Evolutionary conservation across 2,888 invertebrate genomes (phyloP).

Genomic region (Apomyelois bistriatella): DNA sequence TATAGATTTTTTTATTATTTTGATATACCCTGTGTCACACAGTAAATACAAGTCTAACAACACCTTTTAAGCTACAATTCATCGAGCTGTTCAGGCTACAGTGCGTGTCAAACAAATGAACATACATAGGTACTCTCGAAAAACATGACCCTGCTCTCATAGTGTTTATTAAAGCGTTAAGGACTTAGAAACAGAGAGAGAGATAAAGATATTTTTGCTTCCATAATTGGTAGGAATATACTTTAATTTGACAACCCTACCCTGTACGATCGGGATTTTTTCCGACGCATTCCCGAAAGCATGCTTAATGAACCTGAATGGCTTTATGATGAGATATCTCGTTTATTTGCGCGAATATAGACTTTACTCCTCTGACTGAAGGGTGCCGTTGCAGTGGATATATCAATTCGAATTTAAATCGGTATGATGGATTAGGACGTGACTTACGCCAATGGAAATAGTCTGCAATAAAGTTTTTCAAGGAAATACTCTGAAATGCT

Average conservation of each 20-base stretch:
- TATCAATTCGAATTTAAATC: slow-evolving; percentile 10
- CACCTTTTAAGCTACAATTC: too few species aligned
- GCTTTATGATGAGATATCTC: slow-evolving; percentile 45
- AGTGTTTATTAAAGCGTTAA: too few species aligned
- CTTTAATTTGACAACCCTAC: slow-evolving; percentile 9
- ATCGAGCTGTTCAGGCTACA: too few species aligned
- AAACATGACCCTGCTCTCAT: too few species aligned
- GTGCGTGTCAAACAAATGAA: too few species aligned
- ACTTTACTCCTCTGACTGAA: slow-evolving; percentile 21
- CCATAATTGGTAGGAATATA: too few species aligned
- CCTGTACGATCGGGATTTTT: slow-evolving; percentile 28
- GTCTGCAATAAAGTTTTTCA: background rate
- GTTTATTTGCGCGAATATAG: slow-evolving; percentile 26
- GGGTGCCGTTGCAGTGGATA: background rate
- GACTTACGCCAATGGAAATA: slow-evolving; percentile 12
- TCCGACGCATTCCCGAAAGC: slow-evolving; percentile 31
- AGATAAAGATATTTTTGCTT: too few species aligned
- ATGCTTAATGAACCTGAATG: slow-evolving; percentile 46
- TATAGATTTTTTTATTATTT: too few species aligned
- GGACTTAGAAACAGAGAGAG: too few species aligned
- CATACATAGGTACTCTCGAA: too few species aligned
- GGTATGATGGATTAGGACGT: slow-evolving; percentile 11
- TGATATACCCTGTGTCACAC: too few species aligned
- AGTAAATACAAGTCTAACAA: too few species aligned
- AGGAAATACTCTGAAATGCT: slow-evolving; percentile 13